Evolutionary conservation across 1,140 invertebrate genomes (phyloP).

Genomic region (Eubasilissa regina): DNA sequence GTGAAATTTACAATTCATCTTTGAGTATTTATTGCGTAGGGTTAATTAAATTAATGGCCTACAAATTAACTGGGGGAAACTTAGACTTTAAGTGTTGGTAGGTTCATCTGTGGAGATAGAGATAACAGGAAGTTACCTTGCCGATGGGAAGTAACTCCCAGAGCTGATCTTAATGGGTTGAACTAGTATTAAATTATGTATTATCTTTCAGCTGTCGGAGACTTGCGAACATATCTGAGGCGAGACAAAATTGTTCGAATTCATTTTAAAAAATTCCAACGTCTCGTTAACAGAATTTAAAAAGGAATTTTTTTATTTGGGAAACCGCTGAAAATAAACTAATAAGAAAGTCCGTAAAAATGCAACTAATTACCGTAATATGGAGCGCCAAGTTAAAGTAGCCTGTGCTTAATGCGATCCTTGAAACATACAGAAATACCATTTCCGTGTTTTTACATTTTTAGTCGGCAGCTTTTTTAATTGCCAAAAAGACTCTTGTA

Average conservation of each 20-base stretch:
- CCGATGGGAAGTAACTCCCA: constrained; percentile 37
- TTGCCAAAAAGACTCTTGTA: constrained; percentile 9
- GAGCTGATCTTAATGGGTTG: constrained; percentile 46
- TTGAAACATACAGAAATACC: constrained; percentile 17
- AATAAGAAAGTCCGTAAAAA: neutral
- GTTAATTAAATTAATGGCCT: constrained; percentile 50
- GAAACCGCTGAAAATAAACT: neutral
- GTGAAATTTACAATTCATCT: constrained; percentile 17
- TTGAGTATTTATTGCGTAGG: constrained; percentile 39
- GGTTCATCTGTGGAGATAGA: constrained; percentile 43
- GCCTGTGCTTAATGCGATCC: constrained; percentile 1
- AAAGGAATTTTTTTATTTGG: neutral
- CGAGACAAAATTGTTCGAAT: neutral
- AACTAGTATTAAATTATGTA: constrained; percentile 52
- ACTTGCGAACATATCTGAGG: constrained; percentile 21
- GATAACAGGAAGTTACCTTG: constrained; percentile 45
- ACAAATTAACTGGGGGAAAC: constrained; percentile 48
- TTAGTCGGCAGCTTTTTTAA: constrained; percentile 14
- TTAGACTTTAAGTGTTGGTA: constrained; percentile 41
- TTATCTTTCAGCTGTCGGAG: constrained; percentile 42
- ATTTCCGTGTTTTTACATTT: neutral
- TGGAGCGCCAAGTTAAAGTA: constrained; percentile 13
- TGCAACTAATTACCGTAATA: constrained; percentile 33
- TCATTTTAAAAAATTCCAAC: too few relatives aligned
- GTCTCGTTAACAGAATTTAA: too few relatives aligned